phyloP scores from a whole-genome alignment of 2,113 vertebrate species.

The Synchiropus splendidus region DNA sequence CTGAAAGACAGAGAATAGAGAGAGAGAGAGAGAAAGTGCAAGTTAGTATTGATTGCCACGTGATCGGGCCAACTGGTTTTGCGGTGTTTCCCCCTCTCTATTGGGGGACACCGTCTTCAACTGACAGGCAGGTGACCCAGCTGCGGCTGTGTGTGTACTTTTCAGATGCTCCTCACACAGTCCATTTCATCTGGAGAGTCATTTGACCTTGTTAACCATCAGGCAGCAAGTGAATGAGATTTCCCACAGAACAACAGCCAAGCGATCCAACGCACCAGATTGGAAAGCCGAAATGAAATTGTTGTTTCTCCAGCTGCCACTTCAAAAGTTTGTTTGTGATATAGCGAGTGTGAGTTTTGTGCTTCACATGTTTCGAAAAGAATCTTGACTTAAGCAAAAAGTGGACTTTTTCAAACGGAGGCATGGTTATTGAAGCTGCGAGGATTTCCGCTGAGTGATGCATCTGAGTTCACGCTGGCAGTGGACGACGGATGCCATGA shows the following conservation, averaged over 20 bases:
- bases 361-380: too few relatives aligned
- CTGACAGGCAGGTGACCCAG: slow-evolving; percentile 12
- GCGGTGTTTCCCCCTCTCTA: slow-evolving; percentile 38
- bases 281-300: slow-evolving; percentile 31
- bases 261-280: slow-evolving; percentile 1
- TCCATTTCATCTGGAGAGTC: slow-evolving; percentile 42
- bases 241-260: slow-evolving; percentile 21
- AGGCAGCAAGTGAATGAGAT: slow-evolving; percentile 41
- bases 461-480: neutral
- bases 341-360: too few relatives aligned
- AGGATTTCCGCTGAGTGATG: too few relatives aligned
- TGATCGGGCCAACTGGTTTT: slow-evolving; percentile 54
- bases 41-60: slow-evolving; percentile 56
- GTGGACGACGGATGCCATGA: slow-evolving; percentile 13
- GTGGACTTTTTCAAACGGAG: too few relatives aligned
- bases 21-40: slow-evolving; percentile 19
- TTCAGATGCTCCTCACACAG: slow-evolving; percentile 26
- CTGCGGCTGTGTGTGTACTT: slow-evolving; percentile 28
- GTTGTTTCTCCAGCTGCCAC: too few relatives aligned
- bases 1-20: slow-evolving; percentile 6
- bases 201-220: slow-evolving; percentile 56
- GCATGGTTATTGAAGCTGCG: too few relatives aligned
- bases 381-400: too few relatives aligned
- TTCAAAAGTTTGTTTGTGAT: too few relatives aligned
- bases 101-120: slow-evolving; percentile 26